Base-by-base conservation (phyloP, 2,888 invertebrate species). In the Ypsolopha scabrella region DNA sequence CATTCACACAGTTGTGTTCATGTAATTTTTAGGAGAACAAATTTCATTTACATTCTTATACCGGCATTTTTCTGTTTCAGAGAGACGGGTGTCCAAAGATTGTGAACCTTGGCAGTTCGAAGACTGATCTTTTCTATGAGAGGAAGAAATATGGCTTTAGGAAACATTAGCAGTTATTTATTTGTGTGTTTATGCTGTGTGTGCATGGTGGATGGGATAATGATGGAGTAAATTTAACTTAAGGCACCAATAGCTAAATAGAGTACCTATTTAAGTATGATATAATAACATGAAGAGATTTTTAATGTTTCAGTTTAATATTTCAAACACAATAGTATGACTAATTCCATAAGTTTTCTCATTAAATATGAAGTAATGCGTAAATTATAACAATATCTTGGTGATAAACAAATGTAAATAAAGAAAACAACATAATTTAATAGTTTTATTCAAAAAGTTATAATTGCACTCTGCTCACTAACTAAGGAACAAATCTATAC, bases 31-130 rank as follows among this genome's bases (percentile, higher is more conserved):
- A n/a, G n/a, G n/a, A n/a, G n/a, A n/a, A n/a, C n/a, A n/a, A n/a
- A n/a, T n/a, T n/a, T n/a, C n/a, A n/a, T n/a, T n/a, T n/a, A n/a
- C 24, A 24, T 24, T 24, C 24, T 3, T 3, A 24, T 24, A 3
- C 4, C 24, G 4, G 24, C 4, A 24, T 45, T 44, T 6, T 54
- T 50, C 41, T 50, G 7, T 50, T 0, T 43, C 88, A 96, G 95
- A 90, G 99, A 74, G 99, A 99, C 79, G 99, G 99, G 0, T 99
- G 99, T 80, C 99, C 99, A 0, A 99, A 99, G 85, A 99, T 99
- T 82, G 99, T 99, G 0, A 99, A 99, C 79, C 87, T 99, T 52
- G 99, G 99, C 53, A 98, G 98, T 78, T 99, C 99, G 0, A 99
- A 99, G 81, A 99, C 99, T 54, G 99, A 99, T 87, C 87, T 99